A percentile compares a stretch with the other conserved stretches of the same genome.
Evolutionary conservation across 1,140 invertebrate genomes (phyloP).

Genomic region (Gryllus bimaculatus): DNA sequence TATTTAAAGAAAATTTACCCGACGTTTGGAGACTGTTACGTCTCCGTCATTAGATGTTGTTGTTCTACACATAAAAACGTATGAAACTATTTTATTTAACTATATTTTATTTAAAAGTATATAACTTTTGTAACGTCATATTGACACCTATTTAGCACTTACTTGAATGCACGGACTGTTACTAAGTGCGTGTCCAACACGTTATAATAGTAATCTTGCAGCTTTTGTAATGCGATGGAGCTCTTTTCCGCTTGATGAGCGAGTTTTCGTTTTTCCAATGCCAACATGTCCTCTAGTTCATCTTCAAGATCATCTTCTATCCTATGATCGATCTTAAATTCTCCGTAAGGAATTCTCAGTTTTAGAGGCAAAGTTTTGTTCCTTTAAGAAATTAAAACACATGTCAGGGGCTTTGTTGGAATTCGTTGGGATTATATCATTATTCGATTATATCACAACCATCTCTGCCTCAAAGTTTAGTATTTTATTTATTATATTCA

Average conservation of each 20-base stretch:
- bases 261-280: slow-evolving; percentile 45
- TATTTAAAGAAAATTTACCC: no score
- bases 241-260: slow-evolving; percentile 60
- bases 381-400: slow-evolving; percentile 30
- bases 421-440: background rate
- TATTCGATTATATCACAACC: background rate
- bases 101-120: no score
- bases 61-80: no score
- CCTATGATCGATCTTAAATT: slow-evolving; percentile 51
- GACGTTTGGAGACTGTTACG: no score
- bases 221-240: slow-evolving; percentile 55
- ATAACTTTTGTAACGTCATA: no score
- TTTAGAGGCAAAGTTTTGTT: slow-evolving; percentile 48
- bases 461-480: no score
- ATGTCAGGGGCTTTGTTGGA: no score
- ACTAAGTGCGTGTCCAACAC: slow-evolving; percentile 55
- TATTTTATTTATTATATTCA: no score
- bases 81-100: no score
- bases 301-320: slow-evolving; percentile 50
- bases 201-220: slow-evolving; percentile 58
- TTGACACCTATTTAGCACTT: background rate
- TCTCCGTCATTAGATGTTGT: no score
- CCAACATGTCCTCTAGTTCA: slow-evolving; percentile 46
- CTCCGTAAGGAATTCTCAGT: slow-evolving; percentile 43
- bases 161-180: slow-evolving; percentile 38